Evolutionary conservation across 2,888 invertebrate genomes (phyloP).

Genomic region (Ochropleura plecta): DNA sequence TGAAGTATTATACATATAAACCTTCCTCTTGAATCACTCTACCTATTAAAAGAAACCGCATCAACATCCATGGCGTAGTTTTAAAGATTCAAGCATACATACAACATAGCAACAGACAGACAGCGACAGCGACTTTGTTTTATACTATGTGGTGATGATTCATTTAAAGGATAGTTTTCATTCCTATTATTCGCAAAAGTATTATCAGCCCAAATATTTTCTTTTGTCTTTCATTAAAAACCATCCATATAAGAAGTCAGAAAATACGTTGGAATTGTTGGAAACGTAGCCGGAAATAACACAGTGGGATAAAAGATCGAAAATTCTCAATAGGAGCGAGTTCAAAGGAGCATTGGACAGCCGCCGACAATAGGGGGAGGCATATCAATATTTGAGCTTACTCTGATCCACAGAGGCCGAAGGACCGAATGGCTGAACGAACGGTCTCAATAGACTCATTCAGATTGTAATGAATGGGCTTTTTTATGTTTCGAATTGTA

Average conservation of each 20-base stretch:
- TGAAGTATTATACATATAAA: too few relatives aligned
- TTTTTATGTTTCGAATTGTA: conserved; percentile 25
- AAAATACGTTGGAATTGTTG: conserved; percentile 20
- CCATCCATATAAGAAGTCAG: background rate
- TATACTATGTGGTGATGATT: background rate
- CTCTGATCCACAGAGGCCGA: conserved; percentile 31
- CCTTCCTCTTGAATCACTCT: too few relatives aligned
- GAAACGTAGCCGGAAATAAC: conserved; percentile 33
- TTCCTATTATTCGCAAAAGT: background rate
- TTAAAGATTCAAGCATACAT: too few relatives aligned
- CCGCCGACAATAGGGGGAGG: conserved; percentile 33
- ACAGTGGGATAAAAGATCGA: conserved; percentile 31
- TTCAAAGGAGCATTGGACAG: conserved; percentile 49
- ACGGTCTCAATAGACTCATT: conserved; percentile 32
- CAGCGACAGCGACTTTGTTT: too few relatives aligned
- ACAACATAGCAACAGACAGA: too few relatives aligned
- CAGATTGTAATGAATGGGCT: conserved; percentile 48
- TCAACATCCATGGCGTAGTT: too few relatives aligned
- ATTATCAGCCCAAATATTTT: background rate
- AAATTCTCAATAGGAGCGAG: conserved; percentile 39
- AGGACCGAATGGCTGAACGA: conserved; percentile 17
- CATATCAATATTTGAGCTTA: conserved; percentile 56
- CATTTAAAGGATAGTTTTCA: background rate
- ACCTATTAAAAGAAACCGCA: too few relatives aligned
- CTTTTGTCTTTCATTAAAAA: background rate